Evolutionary conservation across 2,888 invertebrate species (phyloP), one percentile per base, ranked within the genome.

Genomic region (Calameuta idolon): DNA sequence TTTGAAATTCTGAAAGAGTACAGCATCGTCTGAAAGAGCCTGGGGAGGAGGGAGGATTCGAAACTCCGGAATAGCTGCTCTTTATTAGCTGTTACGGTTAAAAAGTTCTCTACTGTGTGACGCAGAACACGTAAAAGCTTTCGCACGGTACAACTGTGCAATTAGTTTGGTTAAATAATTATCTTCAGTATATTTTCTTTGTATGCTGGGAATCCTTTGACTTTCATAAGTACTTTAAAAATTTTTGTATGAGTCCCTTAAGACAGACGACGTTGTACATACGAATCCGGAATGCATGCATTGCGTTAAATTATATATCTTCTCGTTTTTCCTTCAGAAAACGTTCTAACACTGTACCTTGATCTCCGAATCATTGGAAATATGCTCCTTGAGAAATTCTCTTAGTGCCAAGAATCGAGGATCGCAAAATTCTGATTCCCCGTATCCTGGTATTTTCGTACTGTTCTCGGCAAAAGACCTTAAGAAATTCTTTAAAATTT

Each of bases 331-430:
- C 9, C 55, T 2, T 55, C 9, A 23, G 9, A 55, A 55, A 55
- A 55, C 5, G 9, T 55, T 55, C 23, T 23, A 23, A 55, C 23
- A 23, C 9, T 23, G 55, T 78, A 87, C 89, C 83, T 89, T 86
- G 31, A 88, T 79, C 69, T 85, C 81, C 5, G 83, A 71, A 84
- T 88, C 81, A 69, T 86, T 80, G n/a, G 86, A 83, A 30, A 89
- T 73, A 80, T 85, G 75, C 73, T 87, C 83, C 15, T 78, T 84
- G 1, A 85, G 86, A 34, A 87, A 89, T 74, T 90, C 82, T 12
- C 81, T 77, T 11, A 90, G 81, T 4, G 85, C 85, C 0, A 69
- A 78, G 69, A 88, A 90, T 12, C 89, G 84, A 4, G 89, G 82
- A 80, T 90, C 90, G 55, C 81, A 79, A 76, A 82, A 78, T 9